Base-by-base conservation (phyloP, 2,888 invertebrate genomes). In the Dinocampus coccinellae region DNA sequence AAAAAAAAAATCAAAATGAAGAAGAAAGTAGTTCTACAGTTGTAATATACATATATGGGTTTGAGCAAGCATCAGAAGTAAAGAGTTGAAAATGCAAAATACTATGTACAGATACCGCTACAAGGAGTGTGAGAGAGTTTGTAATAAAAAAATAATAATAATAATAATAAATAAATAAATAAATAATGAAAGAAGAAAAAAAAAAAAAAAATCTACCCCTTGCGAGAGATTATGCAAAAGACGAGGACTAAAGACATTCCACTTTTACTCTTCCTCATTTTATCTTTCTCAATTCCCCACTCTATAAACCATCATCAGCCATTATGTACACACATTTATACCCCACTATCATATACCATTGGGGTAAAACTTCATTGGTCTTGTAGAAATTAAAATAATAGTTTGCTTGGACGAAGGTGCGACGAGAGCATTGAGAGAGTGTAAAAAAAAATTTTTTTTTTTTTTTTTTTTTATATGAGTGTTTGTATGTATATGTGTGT, bases 321-420 rank as follows among this genome's bases (percentile, higher is more conserved):
- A 57, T 66, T 66, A 39, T 26, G 55, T 57, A 66, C 34, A 55
- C 36, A 39, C 57, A 68, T 67, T 70, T 70, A n/a, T 13, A 39
- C 57, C 34, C 33, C 22, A 62, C 66, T 16, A 22, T 57, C 16
- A 10, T 33, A 26, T 58, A 53, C 66, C 61, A 47, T 47, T 10
- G 20, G 42, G 47, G 26, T 24, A 29, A n/a, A n/a, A 26, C 69
- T 66, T 58, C 22, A 64, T 72, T 69, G 73, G 73, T 75, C 72
- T 73, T 72, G 55, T 75, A 75, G 72, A 82, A 82, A 83, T 83
- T 83, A 82, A 83, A 83, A 84, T 83, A 84, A 83, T 83, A 80
- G 81, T 39, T 58, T 33, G 20, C 77, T 78, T 72, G 74, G 77
- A 78, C 76, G 61, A 69, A 74, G 74, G 78, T 74, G 65, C 55